Percentiles rank a stretch among this genome's conserved stretches.
These are phyloP conservation scores for Dasyornis broadbenti DNA, from an alignment of 2,113 vertebrate genomes.

Conservation along the genomic window DNA sequence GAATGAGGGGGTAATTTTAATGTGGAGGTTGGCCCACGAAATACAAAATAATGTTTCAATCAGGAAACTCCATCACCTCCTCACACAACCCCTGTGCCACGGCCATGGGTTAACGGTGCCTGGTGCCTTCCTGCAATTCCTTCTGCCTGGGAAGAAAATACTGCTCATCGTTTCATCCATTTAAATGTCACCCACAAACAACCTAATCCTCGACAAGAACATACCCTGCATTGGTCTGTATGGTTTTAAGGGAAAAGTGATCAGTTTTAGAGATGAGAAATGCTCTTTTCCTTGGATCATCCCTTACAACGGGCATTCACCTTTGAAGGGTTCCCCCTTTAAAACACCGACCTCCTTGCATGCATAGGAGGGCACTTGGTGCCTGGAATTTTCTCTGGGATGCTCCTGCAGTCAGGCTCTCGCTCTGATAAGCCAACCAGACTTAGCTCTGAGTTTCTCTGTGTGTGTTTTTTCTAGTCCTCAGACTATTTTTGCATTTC, in stretches of 20 bases:
- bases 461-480: not conserved
- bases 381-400: not conserved
- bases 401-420: not conserved
- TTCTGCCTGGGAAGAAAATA: not conserved
- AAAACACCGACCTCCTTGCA: not conserved
- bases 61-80: not conserved
- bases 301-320: not conserved
- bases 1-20: not conserved
- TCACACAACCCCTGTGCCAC: not conserved
- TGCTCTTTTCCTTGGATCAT: not conserved
- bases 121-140: not conserved
- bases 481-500: not conserved
- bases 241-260: not conserved
- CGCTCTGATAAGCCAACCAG: not conserved
- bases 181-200: not conserved
- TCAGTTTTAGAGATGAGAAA: not conserved
- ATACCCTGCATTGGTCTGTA: rapidly evolving
- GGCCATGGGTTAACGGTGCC: rapidly evolving
- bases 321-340: not conserved
- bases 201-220: not conserved
- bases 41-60: not conserved
- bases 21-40: not conserved
- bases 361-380: not conserved
- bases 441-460: not conserved
- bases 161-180: not conserved